phyloP scores from a whole-genome alignment of 2,113 vertebrate genomes.

The Haemorhous mexicanus region DNA sequence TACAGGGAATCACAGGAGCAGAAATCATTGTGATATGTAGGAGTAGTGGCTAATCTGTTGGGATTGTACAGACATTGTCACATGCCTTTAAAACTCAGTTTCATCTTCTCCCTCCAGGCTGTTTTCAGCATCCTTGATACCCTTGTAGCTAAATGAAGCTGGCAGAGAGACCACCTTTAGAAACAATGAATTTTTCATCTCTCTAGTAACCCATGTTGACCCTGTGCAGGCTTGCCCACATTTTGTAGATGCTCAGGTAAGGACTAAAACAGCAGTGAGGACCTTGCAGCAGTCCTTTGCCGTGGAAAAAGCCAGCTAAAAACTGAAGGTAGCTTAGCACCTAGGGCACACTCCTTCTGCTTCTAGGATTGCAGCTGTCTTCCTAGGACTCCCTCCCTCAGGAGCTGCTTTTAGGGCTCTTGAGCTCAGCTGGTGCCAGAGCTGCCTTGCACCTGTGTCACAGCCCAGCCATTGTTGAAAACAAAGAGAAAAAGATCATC shows the following conservation, averaged over 20 bases:
- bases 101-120: neutral
- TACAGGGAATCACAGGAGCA: neutral
- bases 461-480: neutral
- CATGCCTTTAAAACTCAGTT: neutral
- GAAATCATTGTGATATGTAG: neutral
- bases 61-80: neutral
- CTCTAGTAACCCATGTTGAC: neutral
- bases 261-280: neutral
- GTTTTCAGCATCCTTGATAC: neutral
- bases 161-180: neutral
- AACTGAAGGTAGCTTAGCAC: neutral
- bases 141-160: neutral
- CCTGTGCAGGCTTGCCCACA: neutral
- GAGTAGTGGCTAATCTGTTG: neutral
- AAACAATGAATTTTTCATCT: neutral
- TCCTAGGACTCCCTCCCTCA: neutral
- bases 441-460: neutral
- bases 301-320: neutral
- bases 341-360: neutral
- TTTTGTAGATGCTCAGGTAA: neutral
- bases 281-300: neutral
- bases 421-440: neutral
- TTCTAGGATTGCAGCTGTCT: neutral
- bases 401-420: neutral
- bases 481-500: neutral